Evolutionary conservation across 1,140 invertebrate genomes (phyloP).

Genomic region (Drosophila baimaii): DNA sequence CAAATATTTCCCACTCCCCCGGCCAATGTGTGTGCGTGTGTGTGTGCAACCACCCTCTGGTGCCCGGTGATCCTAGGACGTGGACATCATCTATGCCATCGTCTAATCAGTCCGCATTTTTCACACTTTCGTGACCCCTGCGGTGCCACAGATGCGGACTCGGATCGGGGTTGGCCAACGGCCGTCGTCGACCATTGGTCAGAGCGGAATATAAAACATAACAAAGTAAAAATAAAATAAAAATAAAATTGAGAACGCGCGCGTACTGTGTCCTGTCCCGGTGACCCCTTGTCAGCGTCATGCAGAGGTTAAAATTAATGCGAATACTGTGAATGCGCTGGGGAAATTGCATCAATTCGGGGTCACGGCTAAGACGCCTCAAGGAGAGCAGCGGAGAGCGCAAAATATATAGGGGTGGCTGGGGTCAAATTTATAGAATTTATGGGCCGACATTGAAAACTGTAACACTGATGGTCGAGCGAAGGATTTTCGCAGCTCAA

Average conservation of each 20-base stretch:
- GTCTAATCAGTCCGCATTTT: slow-evolving; percentile 75
- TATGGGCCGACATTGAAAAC: slow-evolving; percentile 68
- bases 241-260: slow-evolving; percentile 59
- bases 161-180: slow-evolving; percentile 48
- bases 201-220: slow-evolving; percentile 33
- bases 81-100: slow-evolving; percentile 40
- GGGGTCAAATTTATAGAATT: slow-evolving; percentile 75
- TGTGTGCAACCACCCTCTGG: slow-evolving; percentile 28
- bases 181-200: slow-evolving; percentile 41
- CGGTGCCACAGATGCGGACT: slow-evolving; percentile 48
- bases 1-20: slow-evolving; percentile 42
- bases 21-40: not conserved
- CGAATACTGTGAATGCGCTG: slow-evolving; percentile 74
- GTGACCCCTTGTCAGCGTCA: slow-evolving; percentile 74
- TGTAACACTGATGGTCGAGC: slow-evolving; percentile 58
- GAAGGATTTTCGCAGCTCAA: slow-evolving; percentile 62
- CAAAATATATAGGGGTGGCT: slow-evolving; percentile 69
- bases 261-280: slow-evolving; percentile 30
- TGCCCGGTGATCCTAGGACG: slow-evolving; percentile 35
- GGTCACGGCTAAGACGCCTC: slow-evolving; percentile 77
- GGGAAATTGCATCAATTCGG: slow-evolving; percentile 77
- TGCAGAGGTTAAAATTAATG: slow-evolving; percentile 79
- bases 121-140: slow-evolving; percentile 82
- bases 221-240: slow-evolving; percentile 44
- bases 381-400: slow-evolving; percentile 61